Evolutionary conservation across 92 coral and sea anemone genomes (phyloP).

Genomic region (Scolanthus callimorphus): DNA sequence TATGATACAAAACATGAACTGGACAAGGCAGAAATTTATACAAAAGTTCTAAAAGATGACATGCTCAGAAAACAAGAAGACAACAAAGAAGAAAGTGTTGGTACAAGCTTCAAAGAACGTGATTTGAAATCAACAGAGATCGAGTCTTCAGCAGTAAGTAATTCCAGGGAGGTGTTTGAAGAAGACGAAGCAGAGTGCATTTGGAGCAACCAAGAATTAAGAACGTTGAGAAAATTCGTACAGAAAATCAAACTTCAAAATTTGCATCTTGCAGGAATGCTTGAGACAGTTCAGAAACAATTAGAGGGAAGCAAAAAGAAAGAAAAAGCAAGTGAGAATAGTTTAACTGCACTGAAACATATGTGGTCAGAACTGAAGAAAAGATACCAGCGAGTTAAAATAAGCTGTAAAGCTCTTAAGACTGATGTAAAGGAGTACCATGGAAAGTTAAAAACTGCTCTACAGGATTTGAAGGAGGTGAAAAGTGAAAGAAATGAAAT

Average conservation of each 20-base stretch:
- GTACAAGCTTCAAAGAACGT: neutral
- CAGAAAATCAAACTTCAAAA: slow-evolving; percentile 85
- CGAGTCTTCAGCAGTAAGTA: neutral
- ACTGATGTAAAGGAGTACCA: slow-evolving; percentile 71
- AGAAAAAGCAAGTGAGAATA: slow-evolving; percentile 16
- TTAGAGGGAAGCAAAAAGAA: slow-evolving; percentile 46
- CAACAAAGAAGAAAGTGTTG: neutral
- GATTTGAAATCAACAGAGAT: neutral
- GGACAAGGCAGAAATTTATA: neutral
- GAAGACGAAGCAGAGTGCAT: slow-evolving; percentile 35
- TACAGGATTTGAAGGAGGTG: slow-evolving; percentile 42
- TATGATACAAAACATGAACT: neutral
- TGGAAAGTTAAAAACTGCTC: slow-evolving; percentile 39
- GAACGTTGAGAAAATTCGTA: slow-evolving; percentile 63
- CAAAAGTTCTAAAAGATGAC: neutral
- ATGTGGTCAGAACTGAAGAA: slow-evolving; percentile 48
- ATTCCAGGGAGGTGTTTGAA: neutral
- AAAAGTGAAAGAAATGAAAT: slow-evolving; percentile 28
- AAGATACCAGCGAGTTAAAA: slow-evolving; percentile 68
- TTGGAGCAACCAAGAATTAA: slow-evolving; percentile 74
- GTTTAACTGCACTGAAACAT: slow-evolving; percentile 18
- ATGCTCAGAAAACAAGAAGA: too few relatives aligned
- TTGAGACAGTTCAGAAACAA: slow-evolving; percentile 61
- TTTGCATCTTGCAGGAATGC: slow-evolving; percentile 64
- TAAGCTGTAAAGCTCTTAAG: slow-evolving; percentile 84